These are phyloP conservation scores for Hemistola chrysoprasaria DNA, from an alignment of 2,888 invertebrate species.

Conservation along the genomic window DNA sequence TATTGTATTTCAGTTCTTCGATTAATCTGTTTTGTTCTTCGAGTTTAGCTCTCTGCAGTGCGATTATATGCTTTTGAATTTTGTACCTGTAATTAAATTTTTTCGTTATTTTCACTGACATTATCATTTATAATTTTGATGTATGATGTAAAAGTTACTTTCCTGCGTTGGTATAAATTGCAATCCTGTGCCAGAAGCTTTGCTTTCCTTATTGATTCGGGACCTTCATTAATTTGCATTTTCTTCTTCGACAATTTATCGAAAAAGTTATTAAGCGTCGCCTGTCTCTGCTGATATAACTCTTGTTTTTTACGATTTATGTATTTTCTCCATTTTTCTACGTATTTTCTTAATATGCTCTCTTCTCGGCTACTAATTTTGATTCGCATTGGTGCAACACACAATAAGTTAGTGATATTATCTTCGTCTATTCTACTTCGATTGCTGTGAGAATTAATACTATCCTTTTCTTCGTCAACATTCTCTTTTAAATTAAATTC, in stretches of 20 bases:
- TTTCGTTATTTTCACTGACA: no score
- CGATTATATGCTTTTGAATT: constrained; percentile 88
- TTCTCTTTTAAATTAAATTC: constrained; percentile 19
- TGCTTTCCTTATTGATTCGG: constrained; percentile 47
- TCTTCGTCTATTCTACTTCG: constrained; percentile 19
- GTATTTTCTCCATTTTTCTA: constrained; percentile 58
- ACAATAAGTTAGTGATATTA: constrained; percentile 45
- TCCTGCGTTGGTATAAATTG: constrained; percentile 71
- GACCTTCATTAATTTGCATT: constrained; percentile 34
- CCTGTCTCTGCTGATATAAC: constrained; percentile 50
- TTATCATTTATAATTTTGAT: no score
- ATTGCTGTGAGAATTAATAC: constrained; percentile 7
- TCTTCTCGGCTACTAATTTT: constrained; percentile 44
- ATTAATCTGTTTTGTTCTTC: constrained; percentile 88
- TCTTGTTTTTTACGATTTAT: constrained; percentile 47
- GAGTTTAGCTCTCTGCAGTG: constrained; percentile 86
- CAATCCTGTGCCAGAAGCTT: constrained; percentile 57
- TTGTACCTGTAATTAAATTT: no score
- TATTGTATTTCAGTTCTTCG: constrained; percentile 86
- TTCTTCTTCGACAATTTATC: constrained; percentile 66
- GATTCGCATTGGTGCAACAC: constrained; percentile 49
- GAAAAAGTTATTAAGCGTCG: constrained; percentile 60
- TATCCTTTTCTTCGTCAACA: constrained; percentile 5
- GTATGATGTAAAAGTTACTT: constrained; percentile 14
- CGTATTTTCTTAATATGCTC: constrained; percentile 51